Conservation (phyloP, 2,888 invertebrate genomes). For the Chrysomela aeneicollis region DNA sequence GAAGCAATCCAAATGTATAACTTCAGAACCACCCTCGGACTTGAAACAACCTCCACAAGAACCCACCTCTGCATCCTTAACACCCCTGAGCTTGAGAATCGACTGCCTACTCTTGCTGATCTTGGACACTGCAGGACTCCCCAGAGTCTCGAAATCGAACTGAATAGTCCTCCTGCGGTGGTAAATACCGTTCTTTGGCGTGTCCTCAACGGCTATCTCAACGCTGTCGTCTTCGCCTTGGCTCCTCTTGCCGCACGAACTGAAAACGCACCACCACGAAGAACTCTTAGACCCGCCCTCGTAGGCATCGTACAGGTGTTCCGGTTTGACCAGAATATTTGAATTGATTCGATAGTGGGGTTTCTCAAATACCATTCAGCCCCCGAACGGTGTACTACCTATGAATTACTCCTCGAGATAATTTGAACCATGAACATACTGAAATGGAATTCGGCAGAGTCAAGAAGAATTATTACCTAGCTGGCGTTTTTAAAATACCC, state of each 20-base stretch:
- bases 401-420: no score
- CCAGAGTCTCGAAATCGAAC: slow-evolving; percentile 43
- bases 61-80: neutral
- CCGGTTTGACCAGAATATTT: neutral
- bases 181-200: slow-evolving; percentile 41
- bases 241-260: slow-evolving; percentile 34
- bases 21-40: neutral
- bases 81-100: slow-evolving; percentile 35
- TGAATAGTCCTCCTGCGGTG: slow-evolving; percentile 47
- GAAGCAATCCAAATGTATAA: neutral
- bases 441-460: no score
- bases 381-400: no score
- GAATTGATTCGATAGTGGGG: no score
- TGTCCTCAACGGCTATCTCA: slow-evolving; percentile 18
- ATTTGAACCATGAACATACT: no score
- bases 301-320: slow-evolving; percentile 21
- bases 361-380: no score
- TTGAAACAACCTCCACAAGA: neutral
- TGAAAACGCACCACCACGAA: slow-evolving; percentile 44
- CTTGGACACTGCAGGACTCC: slow-evolving; percentile 31
- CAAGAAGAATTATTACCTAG: no score
- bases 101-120: slow-evolving; percentile 38
- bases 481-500: no score
- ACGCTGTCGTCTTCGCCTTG: slow-evolving; percentile 11
- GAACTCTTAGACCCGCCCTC: slow-evolving; percentile 25